Evolutionary conservation across 2,113 vertebrate species (phyloP).

Genomic region (Rattus rattus): DNA sequence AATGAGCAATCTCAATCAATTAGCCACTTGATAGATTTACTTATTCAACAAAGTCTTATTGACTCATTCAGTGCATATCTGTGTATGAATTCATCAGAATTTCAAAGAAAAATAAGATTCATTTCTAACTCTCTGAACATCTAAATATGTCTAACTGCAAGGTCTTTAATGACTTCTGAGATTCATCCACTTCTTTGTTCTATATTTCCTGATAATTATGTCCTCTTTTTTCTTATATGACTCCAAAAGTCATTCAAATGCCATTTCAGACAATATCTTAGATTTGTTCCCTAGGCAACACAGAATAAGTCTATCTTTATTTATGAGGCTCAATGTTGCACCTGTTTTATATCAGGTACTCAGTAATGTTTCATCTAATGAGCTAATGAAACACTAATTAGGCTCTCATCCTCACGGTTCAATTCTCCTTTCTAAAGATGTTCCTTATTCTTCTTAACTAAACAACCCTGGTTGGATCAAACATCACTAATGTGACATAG

Average conservation of each 20-base stretch:
- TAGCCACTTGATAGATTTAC: background rate
- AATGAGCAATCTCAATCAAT: conserved; percentile 7
- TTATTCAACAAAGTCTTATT: background rate
- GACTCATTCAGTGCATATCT: background rate
- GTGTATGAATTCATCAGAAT: background rate
- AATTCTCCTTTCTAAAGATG: conserved; percentile 26
- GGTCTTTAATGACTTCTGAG: background rate
- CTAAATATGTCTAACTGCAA: background rate
- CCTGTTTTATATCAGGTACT: background rate
- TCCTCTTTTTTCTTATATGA: background rate
- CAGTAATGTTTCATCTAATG: conserved; percentile 33
- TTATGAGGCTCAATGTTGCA: background rate
- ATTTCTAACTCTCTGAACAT: conserved; percentile 41
- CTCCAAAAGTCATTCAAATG: background rate
- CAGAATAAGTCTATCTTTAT: conserved; percentile 15
- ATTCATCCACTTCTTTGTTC: background rate
- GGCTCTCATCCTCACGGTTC: background rate
- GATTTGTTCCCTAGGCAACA: background rate
- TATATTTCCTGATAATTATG: background rate
- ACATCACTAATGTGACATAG: background rate
- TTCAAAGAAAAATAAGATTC: background rate
- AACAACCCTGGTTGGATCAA: conserved; percentile 36
- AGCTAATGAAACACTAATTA: conserved; percentile 24
- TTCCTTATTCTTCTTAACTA: conserved; percentile 22
- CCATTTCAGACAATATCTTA: background rate